Evolutionary conservation across 2,888 invertebrate genomes (phyloP).

Genomic region (Spicauda simplicius): DNA sequence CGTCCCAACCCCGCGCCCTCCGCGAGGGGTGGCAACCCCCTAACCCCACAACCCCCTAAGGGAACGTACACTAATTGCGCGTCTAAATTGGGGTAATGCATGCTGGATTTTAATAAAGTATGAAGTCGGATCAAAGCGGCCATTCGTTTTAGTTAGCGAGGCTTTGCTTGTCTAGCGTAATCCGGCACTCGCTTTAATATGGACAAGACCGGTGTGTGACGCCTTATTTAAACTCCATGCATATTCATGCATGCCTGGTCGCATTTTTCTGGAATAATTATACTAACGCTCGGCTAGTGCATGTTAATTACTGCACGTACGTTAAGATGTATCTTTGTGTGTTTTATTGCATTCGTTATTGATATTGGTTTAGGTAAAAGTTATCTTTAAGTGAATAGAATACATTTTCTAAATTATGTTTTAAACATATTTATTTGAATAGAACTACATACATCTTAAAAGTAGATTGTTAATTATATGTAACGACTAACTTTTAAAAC

Average conservation of each 20-base stretch:
- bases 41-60: constrained; percentile 54
- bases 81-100: constrained; percentile 82
- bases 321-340: background rate
- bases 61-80: constrained; percentile 77
- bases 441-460: no score
- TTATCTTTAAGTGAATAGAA: background rate
- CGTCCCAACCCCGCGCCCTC: constrained; percentile 50
- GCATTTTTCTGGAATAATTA: constrained; percentile 25
- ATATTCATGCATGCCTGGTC: constrained; percentile 25
- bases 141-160: constrained; percentile 76
- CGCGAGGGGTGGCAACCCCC: constrained; percentile 45
- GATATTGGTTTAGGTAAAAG: background rate
- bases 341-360: background rate
- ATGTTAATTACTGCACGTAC: constrained; percentile 12
- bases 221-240: constrained; percentile 33
- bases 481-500: no score
- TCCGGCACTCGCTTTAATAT: constrained; percentile 41
- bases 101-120: constrained; percentile 78
- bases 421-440: no score
- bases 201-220: constrained; percentile 28
- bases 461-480: no score
- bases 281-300: background rate
- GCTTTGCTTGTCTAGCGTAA: constrained; percentile 59
- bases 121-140: constrained; percentile 71
- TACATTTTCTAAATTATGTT: no score